These are phyloP conservation scores for Folsomia manolachei DNA, from an alignment of 2,888 invertebrate genomes.

Conservation along the genomic window DNA sequence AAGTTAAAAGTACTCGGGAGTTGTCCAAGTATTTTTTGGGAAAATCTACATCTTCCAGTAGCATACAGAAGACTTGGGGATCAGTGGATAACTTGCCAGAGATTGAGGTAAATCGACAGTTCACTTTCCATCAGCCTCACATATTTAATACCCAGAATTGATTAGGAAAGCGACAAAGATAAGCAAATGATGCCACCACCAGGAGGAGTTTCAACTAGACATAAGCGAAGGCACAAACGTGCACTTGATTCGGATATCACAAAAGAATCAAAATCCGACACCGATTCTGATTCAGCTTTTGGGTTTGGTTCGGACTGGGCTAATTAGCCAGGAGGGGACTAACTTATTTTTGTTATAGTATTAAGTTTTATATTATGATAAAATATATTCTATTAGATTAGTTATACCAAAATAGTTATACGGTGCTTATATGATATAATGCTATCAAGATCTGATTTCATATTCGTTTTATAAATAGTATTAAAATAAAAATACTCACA, in stretches of 20 bases:
- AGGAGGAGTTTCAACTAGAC: conserved; percentile 16
- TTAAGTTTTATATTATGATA: neutral
- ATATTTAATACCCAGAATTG: conserved; percentile 10
- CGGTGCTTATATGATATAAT: neutral
- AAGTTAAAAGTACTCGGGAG: conserved; percentile 88
- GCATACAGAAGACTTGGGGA: conserved; percentile 77
- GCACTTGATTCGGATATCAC: conserved; percentile 32
- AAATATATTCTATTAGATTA: neutral
- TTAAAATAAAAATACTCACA: conserved; percentile 6
- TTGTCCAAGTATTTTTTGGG: conserved; percentile 87
- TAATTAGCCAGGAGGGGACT: conserved; percentile 52
- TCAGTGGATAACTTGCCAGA: conserved; percentile 76
- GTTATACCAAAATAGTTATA: neutral
- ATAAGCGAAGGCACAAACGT: conserved; percentile 24
- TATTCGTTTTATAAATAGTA: no score
- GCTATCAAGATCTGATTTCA: neutral
- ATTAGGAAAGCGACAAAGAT: conserved; percentile 52
- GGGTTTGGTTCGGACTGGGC: conserved; percentile 80
- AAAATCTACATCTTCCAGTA: conserved; percentile 61
- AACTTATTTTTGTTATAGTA: neutral
- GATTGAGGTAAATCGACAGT: conserved; percentile 32
- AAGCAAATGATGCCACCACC: conserved; percentile 68
- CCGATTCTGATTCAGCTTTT: conserved; percentile 83
- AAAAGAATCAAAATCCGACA: conserved; percentile 58
- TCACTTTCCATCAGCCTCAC: neutral